Base-by-base conservation (phyloP, 2,888 invertebrate genomes). In the Nebria brevicollis region DNA sequence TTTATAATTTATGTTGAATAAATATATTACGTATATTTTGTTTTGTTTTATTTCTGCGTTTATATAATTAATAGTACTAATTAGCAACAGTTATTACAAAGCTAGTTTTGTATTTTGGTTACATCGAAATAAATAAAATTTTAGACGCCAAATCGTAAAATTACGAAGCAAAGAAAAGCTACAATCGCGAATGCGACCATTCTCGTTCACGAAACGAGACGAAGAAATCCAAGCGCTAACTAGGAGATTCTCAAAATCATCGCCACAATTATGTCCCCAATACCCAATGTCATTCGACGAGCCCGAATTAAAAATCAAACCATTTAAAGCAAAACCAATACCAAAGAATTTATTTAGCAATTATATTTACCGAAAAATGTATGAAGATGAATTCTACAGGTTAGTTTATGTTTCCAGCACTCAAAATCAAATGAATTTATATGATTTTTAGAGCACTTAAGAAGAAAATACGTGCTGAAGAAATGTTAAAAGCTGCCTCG, bases 341-440 rank as follows among this genome's bases (percentile, higher is more conserved):
- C 94, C 94, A 0, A 93, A 91, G 86, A 93, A 93, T 87, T 88
- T 94, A 26, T 94, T 94, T 86, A 93, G 93, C 15, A 93, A 93
- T 85, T 93, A 93, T 83, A 91, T 94, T 85, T 94, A 94, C 83
- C 92, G 93, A 83, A 93, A 93, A 86, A 93, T 93, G 91, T 91
- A 93, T 83, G 94, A 94, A 86, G 93, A 94, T 84, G 93, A 94
- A 83, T 94, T 93, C 88, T 94, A 93, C 87, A 91, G 94, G 94
- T 94, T 3, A 3, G 54, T 54, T 54, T n/a, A 66, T 54, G 2
- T 74, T 66, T 65, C 25, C 65, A 75, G 2, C 54, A 54, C 3
- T 54, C 66, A 7, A 75, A 13, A 73, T 41, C 0, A 41, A 11
- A 0, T 15, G 41, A 25, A 41, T 20, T 25, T 25, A 68, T 26